Evolutionary conservation across 1,140 invertebrate species (phyloP), one percentile per base, ranked within the genome.

Genomic region (Battus philenor): DNA sequence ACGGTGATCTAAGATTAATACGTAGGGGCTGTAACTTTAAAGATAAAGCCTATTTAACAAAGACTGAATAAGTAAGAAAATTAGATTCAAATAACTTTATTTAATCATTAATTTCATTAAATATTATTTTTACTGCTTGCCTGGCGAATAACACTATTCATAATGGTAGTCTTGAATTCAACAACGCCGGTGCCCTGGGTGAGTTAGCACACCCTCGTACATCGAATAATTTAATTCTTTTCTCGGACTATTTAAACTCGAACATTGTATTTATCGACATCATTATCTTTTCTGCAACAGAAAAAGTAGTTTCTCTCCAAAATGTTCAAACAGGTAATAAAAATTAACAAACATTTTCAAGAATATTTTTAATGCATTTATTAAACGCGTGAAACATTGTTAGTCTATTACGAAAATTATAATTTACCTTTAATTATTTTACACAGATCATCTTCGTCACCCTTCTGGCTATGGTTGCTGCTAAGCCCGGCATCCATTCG

Each of bases 241-340:
- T 54, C 50, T 55, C 32, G 47, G 47, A 50, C 58, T 82, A 82
- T 79, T 74, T 82, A 81, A 71, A 68, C 49, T 46, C 38, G 16
- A 11, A 29, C 12, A 44, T 50, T 17, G 5, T 12, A 16, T 30
- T 26, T 15, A 47, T 36, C 33, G 31, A 43, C 56, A 78, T 72
- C 74, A 78, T 66, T 71, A 54, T 49, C 60, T 47, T 47, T 47
- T 22, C 59, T 44, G 33, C 50, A 52, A 53, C 45, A 34, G 53
- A 24, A 31, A 46, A 57, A 53, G 36, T 47, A 49, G 56, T 51
- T 61, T 39, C 38, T 44, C 64, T 56, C 44, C 34, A 47, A 64
- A 57, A 81, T 81, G 77, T 77, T 66, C 63, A 81, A 79, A 44
- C 73, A 75, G 75, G 77, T 81, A 67, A 68, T n/a, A n/a, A 7